These are phyloP conservation scores for Brachypteracias leptosomus DNA, from an alignment of 2,113 vertebrate genomes.

Conservation along the genomic window DNA sequence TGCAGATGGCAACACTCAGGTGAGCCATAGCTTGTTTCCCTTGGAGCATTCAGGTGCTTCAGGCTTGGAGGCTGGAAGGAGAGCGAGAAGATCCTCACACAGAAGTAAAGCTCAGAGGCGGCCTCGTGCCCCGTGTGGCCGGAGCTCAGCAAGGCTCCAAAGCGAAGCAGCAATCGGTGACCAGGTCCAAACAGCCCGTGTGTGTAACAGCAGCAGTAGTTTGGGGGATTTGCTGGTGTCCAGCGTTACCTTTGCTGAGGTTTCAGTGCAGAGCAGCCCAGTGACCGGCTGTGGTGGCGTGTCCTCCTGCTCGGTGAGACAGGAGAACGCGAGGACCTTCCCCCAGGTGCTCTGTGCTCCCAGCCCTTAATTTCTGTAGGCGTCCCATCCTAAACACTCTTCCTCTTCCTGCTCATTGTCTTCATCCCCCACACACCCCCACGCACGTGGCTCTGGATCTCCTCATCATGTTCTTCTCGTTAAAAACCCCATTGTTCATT, in stretches of 20 bases:
- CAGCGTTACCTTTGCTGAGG: not conserved
- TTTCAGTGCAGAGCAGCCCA: not conserved
- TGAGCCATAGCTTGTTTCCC: not conserved
- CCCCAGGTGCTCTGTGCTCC: not conserved
- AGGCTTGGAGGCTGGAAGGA: not conserved
- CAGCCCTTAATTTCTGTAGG: conserved; percentile 50
- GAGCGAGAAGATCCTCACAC: not conserved
- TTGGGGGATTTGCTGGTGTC: not conserved
- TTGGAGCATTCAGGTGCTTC: not conserved
- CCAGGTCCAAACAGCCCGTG: fast-evolving
- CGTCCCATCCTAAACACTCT: conserved; percentile 65
- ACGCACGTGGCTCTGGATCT: conserved; percentile 73
- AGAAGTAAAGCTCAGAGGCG: not conserved
- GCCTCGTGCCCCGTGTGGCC: not conserved
- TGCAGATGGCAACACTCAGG: not conserved
- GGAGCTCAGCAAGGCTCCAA: not conserved
- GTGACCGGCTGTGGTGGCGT: not conserved
- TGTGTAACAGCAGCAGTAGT: not conserved
- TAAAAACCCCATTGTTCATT: conserved; percentile 85
- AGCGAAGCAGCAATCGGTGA: not conserved
- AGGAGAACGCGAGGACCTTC: not conserved
- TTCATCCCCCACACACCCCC: conserved; percentile 48
- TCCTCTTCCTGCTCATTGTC: conserved; percentile 66
- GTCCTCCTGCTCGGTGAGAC: not conserved
- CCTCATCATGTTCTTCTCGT: conserved; percentile 72